phyloP scores from a whole-genome alignment of 2,888 invertebrate genomes.

The Drosophila vallismaia region DNA sequence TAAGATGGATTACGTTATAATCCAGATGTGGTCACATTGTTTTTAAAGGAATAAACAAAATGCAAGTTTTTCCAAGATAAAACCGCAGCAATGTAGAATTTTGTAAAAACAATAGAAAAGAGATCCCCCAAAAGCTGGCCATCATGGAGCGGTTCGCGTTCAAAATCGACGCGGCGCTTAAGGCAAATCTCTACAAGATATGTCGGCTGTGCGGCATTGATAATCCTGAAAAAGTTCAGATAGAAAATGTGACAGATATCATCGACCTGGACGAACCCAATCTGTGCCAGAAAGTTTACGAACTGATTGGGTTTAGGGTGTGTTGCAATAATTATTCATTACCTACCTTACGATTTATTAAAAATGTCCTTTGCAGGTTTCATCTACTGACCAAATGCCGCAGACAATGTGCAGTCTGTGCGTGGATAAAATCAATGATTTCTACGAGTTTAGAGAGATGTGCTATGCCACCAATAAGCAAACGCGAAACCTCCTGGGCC shows the following conservation, averaged over 20 bases:
- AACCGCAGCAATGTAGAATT: conserved; percentile 22
- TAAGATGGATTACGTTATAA: neutral
- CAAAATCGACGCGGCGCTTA: conserved; percentile 82
- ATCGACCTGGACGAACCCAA: conserved; percentile 79
- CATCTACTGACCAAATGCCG: conserved; percentile 86
- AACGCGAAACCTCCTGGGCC: conserved; percentile 84
- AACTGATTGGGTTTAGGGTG: conserved; percentile 80
- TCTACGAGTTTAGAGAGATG: conserved; percentile 86
- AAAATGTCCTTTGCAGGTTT: conserved; percentile 83
- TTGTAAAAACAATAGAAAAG: neutral
- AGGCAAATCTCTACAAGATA: conserved; percentile 82
- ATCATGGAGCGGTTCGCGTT: conserved; percentile 83
- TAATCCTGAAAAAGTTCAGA: conserved; percentile 76
- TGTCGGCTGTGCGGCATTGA: conserved; percentile 84
- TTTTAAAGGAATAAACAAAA: conserved; percentile 65
- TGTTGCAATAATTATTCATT: neutral
- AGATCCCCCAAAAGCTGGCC: conserved; percentile 5
- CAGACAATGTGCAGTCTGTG: conserved; percentile 86
- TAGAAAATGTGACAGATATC: conserved; percentile 45
- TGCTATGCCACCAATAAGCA: conserved; percentile 85
- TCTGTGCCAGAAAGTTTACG: conserved; percentile 79
- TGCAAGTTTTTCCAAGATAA: conserved; percentile 19
- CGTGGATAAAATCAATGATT: conserved; percentile 87
- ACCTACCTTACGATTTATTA: neutral
- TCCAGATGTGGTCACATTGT: conserved; percentile 33